Evolutionary conservation across 2,797 vertebrate species (phyloP).

Genomic region (Tiaroga cobitis): DNA sequence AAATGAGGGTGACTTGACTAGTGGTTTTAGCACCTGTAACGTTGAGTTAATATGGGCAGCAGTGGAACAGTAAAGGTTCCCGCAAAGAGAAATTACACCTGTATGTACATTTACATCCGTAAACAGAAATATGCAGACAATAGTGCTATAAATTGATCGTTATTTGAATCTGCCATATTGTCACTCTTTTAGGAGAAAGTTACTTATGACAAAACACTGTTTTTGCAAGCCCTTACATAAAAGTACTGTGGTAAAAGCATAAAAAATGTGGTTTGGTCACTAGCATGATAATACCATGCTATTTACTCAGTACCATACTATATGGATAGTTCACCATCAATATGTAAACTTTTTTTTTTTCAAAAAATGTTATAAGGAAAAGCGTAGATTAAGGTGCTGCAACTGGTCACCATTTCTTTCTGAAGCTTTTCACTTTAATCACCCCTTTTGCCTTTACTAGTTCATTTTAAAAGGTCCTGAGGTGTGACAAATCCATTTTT

Average conservation of each 20-base stretch:
- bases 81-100: conserved; percentile 15
- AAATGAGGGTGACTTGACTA: too few relatives aligned
- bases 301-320: neutral
- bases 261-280: neutral
- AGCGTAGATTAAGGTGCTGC: neutral
- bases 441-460: neutral
- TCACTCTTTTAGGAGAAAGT: conserved; percentile 10
- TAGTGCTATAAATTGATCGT: conserved; percentile 46
- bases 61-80: conserved; percentile 63
- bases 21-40: conserved; percentile 74
- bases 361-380: neutral
- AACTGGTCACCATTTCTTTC: neutral
- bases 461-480: conserved; percentile 28
- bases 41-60: conserved; percentile 65
- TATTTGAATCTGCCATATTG: too few relatives aligned
- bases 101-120: conserved; percentile 35
- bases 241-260: conserved; percentile 14
- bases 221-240: conserved; percentile 39
- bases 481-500: conserved; percentile 7
- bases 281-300: conserved; percentile 4
- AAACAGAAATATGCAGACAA: conserved; percentile 52
- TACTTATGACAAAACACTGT: conserved; percentile 40
- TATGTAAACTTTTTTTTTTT: neutral
- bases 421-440: neutral
- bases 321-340: neutral